Percentiles rank a stretch among this genome's conserved stretches.
These are phyloP conservation scores for Helicoverpa assulta DNA, from an alignment of 2,888 invertebrate species.

Conservation along the genomic window DNA sequence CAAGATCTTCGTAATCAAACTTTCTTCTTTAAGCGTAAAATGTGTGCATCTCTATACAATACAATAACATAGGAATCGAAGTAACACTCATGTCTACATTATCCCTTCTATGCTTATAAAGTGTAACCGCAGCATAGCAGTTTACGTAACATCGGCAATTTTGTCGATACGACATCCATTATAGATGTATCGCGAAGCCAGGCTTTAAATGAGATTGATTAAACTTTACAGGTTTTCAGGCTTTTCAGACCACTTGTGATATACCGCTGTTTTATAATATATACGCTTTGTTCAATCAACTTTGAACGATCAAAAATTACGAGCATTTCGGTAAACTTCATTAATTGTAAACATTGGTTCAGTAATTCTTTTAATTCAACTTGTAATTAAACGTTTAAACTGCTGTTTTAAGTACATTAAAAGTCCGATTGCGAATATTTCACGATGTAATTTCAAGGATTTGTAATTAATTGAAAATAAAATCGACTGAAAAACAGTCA, in stretches of 20 bases:
- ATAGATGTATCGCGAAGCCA: slow-evolving; percentile 49
- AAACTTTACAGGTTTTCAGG: slow-evolving; percentile 38
- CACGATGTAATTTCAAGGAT: background rate
- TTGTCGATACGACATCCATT: slow-evolving; percentile 61
- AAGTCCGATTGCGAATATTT: background rate
- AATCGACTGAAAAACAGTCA: background rate
- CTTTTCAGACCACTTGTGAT: slow-evolving; percentile 24
- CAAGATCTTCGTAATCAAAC: too few species aligned
- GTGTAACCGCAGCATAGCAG: slow-evolving; percentile 32
- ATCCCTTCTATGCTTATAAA: background rate
- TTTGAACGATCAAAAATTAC: background rate
- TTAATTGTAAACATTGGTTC: background rate
- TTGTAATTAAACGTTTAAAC: background rate
- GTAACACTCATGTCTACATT: background rate
- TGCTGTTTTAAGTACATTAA: background rate
- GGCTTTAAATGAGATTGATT: slow-evolving; percentile 61
- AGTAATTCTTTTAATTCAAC: background rate
- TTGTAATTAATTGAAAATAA: background rate
- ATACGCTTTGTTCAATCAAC: slow-evolving; percentile 6
- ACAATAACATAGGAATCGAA: background rate
- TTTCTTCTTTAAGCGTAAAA: background rate
- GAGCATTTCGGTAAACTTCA: background rate
- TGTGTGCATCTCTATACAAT: background rate
- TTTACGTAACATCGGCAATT: slow-evolving; percentile 57
- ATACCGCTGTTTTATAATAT: slow-evolving; percentile 8